A percentile compares a stretch with the other conserved stretches of the same genome.
Evolutionary conservation across 2,888 invertebrate genomes (phyloP).

Genomic region (Melinaea marsaeus): DNA sequence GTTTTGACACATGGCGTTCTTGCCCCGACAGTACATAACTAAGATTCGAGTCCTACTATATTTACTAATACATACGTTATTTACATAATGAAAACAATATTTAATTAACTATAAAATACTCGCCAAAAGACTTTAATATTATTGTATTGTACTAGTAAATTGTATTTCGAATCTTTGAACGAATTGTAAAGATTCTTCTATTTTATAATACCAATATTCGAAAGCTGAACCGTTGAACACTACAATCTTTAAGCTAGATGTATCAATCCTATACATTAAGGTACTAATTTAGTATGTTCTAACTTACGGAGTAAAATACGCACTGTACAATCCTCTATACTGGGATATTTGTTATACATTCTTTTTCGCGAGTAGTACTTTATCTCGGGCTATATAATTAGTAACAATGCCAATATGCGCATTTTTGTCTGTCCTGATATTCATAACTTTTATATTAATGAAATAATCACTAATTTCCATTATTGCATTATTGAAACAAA

Average conservation of each 20-base stretch:
- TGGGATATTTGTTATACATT: conserved; percentile 1
- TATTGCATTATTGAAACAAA: no score
- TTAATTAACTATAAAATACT: conserved; percentile 46
- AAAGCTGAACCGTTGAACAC: conserved; percentile 72
- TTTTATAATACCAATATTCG: conserved; percentile 65
- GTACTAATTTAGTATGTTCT: conserved; percentile 58
- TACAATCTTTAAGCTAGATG: conserved; percentile 64
- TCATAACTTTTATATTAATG: no score
- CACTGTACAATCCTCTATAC: conserved; percentile 44
- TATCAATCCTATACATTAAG: conserved; percentile 59
- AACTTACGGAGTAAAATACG: conserved; percentile 59
- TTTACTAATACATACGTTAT: conserved; percentile 66
- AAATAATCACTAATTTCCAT: no score
- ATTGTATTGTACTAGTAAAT: conserved; percentile 52
- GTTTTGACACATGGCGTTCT: conserved; percentile 50
- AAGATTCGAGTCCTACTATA: conserved; percentile 50
- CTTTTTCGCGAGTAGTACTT: no score
- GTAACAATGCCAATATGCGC: no score
- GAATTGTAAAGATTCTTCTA: conserved; percentile 61
- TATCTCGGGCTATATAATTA: no score
- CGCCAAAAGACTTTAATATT: conserved; percentile 49
- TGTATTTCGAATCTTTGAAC: conserved; percentile 52
- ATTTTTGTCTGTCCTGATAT: no score
- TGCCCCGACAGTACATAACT: conserved; percentile 45
- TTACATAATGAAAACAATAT: conserved; percentile 58